Conservation (phyloP, 2,113 vertebrate genomes). For the Prinia subflava region DNA sequence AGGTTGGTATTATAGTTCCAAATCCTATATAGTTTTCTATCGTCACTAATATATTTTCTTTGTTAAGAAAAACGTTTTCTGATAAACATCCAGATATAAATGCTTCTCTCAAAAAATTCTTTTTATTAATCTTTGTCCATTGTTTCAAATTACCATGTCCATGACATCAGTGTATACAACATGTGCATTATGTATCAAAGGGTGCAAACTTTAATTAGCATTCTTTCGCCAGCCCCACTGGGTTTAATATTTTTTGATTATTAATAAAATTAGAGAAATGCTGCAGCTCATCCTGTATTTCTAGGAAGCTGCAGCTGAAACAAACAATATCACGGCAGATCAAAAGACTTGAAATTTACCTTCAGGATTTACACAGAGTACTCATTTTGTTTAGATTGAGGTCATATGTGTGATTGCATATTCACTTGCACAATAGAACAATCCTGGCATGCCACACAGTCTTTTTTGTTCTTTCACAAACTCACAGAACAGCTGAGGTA, state of each 20-base stretch:
- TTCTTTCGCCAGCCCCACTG: background rate
- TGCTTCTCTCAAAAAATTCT: background rate
- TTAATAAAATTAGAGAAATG: background rate
- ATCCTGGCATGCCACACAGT: background rate
- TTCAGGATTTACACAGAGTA: background rate
- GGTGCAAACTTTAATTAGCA: background rate
- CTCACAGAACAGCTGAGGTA: background rate
- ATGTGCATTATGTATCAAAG: background rate
- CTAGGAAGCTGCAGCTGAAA: background rate
- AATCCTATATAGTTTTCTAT: background rate
- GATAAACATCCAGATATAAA: background rate
- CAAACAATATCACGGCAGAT: background rate
- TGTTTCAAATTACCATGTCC: background rate
- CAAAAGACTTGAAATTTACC: background rate
- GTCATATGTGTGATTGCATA: background rate
- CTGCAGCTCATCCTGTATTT: background rate
- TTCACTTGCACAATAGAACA: background rate
- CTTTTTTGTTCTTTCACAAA: background rate
- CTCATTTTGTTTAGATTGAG: background rate
- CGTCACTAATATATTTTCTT: background rate
- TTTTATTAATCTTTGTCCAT: background rate
- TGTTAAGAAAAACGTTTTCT: background rate
- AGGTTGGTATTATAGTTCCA: background rate
- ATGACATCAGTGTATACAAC: background rate
- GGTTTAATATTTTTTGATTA: background rate